Evolutionary conservation across 2,888 invertebrate species (phyloP), one percentile per base, ranked within the genome.

Genomic region (Serripes groenlandicus): DNA sequence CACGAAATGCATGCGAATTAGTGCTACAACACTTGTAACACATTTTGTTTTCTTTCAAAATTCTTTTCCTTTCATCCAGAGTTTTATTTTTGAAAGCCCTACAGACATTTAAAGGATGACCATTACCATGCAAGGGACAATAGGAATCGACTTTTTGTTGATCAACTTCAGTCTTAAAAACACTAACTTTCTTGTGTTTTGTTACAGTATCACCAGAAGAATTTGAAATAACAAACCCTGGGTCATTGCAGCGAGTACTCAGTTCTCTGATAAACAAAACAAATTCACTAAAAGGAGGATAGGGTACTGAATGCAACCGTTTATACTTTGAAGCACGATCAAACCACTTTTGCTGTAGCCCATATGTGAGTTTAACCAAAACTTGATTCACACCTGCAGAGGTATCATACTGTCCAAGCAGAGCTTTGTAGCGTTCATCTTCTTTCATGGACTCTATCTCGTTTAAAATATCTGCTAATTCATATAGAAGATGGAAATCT

Each of bases 291-390:
- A 81, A 81, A 7, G 74, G 64, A 32, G 81, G 71, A 49, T 69
- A 81, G 5, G 32, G 9, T 21, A 34, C 56, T 30, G 37, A 7
- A 49, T 81, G 37, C 3, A n/a, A n/a, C 18, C 28, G 62, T 35
- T 81, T 77, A 69, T 77, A 73, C 5, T 3, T 76, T 4, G 49
- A 28, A 5, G 74, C 77, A 28, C 64, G 5, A n/a, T 73, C 26
- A 0, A 34, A 58, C 80, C 83, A 83, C 35, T 77, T 80, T 28
- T 80, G 74, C 18, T 80, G 76, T 21, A 80, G n/a, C 28, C 52
- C 28, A 32, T 37, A 28, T n/a, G 80, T 76, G 11, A 83, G 66
- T 42, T 83, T 83, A 21, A 64, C n/a, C 15, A 83, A 60, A 21
- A 80, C 26, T 2, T 70, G 74, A 32, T 68, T 64, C 18, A 80